Conservation (phyloP, 2,113 vertebrate genomes). For the Gymnobelideus leadbeateri region DNA sequence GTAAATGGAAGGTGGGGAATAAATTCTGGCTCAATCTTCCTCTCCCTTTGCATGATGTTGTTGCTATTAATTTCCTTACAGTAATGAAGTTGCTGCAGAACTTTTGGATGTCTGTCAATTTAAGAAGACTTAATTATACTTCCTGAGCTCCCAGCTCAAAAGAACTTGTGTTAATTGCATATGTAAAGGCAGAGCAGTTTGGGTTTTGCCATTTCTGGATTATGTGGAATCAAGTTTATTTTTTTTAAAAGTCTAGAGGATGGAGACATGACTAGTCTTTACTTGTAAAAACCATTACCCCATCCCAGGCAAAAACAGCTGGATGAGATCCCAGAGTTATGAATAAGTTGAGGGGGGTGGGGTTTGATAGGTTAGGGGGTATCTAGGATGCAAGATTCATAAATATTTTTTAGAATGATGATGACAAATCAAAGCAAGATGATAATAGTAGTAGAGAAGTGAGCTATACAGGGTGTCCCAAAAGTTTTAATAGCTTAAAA, state of each 20-base stretch:
- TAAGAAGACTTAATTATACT: constrained; percentile 14
- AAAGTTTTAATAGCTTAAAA: background rate
- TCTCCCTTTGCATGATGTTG: background rate
- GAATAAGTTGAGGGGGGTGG: background rate
- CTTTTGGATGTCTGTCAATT: constrained; percentile 4
- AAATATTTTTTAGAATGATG: background rate
- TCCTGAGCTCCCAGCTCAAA: background rate
- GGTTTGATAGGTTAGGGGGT: background rate
- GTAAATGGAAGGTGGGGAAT: background rate
- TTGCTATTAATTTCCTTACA: constrained; percentile 6
- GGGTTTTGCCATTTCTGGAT: background rate
- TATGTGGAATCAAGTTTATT: background rate
- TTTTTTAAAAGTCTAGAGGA: background rate
- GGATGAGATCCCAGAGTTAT: background rate
- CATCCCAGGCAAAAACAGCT: background rate
- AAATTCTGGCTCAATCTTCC: background rate
- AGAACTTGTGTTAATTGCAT: background rate
- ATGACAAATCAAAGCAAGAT: background rate
- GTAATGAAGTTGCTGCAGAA: background rate
- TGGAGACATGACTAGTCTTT: background rate
- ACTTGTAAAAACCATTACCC: background rate
- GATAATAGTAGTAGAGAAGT: background rate
- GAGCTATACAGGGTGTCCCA: background rate
- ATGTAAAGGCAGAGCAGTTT: background rate
- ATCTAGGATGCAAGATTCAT: background rate